Evolutionary conservation across 2,113 vertebrate species (phyloP).

Genomic region (Leiothrix lutea): DNA sequence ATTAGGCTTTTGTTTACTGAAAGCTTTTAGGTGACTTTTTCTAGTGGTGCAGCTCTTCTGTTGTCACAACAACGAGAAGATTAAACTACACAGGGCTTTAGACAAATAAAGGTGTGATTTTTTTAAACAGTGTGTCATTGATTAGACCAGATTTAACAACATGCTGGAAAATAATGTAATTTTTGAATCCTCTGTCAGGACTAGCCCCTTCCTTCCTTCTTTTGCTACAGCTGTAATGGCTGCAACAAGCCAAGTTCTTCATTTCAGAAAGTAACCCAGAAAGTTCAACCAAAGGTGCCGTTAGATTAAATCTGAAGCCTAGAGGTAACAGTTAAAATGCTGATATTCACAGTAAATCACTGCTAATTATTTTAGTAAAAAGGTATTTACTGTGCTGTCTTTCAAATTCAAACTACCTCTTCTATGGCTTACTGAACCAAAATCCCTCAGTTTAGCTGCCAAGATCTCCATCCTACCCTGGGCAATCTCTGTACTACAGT

Average conservation of each 20-base stretch:
- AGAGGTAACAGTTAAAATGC: neutral
- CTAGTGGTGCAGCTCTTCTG: neutral
- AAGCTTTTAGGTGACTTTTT: conserved; percentile 7
- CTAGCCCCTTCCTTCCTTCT: neutral
- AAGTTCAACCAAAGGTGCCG: neutral
- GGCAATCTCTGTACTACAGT: neutral
- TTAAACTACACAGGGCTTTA: neutral
- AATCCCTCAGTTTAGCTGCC: neutral
- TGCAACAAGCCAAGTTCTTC: neutral
- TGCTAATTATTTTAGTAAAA: neutral
- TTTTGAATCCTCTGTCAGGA: neutral
- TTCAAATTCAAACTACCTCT: neutral
- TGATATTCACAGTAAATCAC: neutral
- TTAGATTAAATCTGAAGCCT: conserved; percentile 6
- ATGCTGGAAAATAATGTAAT: neutral
- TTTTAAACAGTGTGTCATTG: neutral
- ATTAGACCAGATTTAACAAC: neutral
- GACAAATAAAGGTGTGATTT: neutral
- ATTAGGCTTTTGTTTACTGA: conserved; percentile 16
- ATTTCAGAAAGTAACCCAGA: neutral
- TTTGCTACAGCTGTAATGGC: neutral
- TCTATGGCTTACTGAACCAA: neutral
- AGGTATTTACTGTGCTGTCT: neutral
- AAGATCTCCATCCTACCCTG: neutral
- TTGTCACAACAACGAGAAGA: neutral